Evolutionary conservation across 2,888 invertebrate species (phyloP).

Genomic region (Charanyca ferruginea): DNA sequence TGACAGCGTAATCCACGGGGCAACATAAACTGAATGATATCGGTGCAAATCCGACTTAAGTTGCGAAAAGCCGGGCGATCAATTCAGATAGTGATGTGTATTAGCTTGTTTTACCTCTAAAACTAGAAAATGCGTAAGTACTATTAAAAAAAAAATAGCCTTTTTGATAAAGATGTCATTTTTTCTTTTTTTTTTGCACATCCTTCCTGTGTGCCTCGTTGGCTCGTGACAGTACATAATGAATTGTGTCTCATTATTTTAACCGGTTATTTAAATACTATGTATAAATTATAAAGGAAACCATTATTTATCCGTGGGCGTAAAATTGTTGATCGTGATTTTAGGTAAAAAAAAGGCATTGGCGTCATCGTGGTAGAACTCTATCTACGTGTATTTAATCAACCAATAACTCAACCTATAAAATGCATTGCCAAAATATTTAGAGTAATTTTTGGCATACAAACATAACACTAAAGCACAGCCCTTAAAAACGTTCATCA

Average conservation of each 20-base stretch:
- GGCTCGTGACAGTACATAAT: not conserved
- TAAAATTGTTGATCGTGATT: constrained; percentile 8
- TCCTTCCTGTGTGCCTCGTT: constrained; percentile 15
- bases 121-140: not conserved
- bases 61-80: constrained; percentile 77
- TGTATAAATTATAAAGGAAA: not conserved
- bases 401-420: no score
- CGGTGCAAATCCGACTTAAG: constrained; percentile 84
- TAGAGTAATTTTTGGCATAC: not conserved
- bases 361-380: no score
- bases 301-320: constrained; percentile 7
- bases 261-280: constrained; percentile 14
- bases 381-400: no score
- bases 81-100: constrained; percentile 54
- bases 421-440: not conserved
- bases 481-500: constrained; percentile 34
- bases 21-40: constrained; percentile 85
- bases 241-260: constrained; percentile 28
- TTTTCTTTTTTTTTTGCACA: not conserved
- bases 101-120: constrained; percentile 5
- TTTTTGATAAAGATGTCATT: not conserved
- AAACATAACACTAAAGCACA: constrained; percentile 9
- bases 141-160: not conserved
- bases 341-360: no score
- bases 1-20: constrained; percentile 86